Percentiles rank a stretch among this genome's conserved stretches.
Conservation (phyloP, 2,113 vertebrate species). For the Albula goreensis region DNA sequence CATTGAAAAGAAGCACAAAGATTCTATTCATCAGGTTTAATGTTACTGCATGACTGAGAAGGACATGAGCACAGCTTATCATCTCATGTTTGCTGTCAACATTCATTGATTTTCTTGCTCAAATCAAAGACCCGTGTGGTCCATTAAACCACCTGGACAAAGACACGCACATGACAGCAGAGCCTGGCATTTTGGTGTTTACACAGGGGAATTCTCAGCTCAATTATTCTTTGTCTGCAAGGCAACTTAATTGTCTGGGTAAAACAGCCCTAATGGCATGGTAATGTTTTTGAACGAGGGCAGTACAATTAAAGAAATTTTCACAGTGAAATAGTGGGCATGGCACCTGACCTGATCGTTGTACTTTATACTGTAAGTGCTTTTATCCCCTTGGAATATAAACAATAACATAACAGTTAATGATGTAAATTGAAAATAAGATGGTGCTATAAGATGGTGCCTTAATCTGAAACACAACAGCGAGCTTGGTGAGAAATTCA, state of each 20-base stretch:
- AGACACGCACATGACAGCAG: not conserved
- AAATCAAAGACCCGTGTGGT: not conserved
- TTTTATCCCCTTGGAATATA: too few relatives aligned
- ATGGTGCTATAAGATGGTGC: too few relatives aligned
- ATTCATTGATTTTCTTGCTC: not conserved
- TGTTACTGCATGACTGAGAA: not conserved
- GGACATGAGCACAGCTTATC: not conserved
- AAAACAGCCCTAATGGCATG: too few relatives aligned
- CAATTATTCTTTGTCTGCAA: not conserved
- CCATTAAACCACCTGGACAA: conserved; percentile 11
- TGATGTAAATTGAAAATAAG: too few relatives aligned
- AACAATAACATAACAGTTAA: too few relatives aligned
- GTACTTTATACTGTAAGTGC: too few relatives aligned
- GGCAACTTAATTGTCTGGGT: too few relatives aligned
- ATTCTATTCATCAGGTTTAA: conserved; percentile 3
- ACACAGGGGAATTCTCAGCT: not conserved
- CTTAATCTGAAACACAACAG: not conserved
- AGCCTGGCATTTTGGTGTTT: not conserved
- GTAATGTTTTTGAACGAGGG: not conserved
- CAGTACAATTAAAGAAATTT: not conserved
- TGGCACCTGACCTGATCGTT: too few relatives aligned
- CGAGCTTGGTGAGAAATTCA: not conserved
- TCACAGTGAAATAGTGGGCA: not conserved
- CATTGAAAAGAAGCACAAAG: conserved; percentile 29
- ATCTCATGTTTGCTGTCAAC: not conserved